Conservation (phyloP, 2,797 vertebrate genomes). For the Danio aesculapii region DNA sequence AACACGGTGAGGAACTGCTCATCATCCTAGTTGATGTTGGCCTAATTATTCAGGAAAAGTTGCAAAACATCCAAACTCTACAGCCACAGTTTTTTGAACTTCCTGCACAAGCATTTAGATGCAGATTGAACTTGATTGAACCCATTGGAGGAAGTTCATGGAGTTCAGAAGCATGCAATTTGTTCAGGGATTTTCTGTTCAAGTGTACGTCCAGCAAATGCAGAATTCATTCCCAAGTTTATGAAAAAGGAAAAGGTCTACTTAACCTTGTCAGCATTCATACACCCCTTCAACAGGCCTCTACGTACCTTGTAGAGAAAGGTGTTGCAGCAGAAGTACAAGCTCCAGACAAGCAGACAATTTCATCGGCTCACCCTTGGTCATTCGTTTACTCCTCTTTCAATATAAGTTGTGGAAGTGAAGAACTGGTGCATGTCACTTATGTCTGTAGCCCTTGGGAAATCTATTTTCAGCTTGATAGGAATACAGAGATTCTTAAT, state of each 20-base stretch:
- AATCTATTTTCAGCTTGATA: constrained; percentile 89
- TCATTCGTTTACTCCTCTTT: constrained; percentile 89
- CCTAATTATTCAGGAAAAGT: constrained; percentile 71
- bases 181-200: constrained; percentile 77
- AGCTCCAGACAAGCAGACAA: constrained; percentile 58
- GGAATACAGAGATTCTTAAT: constrained; percentile 79
- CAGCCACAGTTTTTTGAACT: constrained; percentile 78
- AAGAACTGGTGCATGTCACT: constrained; percentile 84
- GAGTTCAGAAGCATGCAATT: constrained; percentile 66
- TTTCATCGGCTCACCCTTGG: constrained; percentile 69
- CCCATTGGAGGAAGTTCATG: constrained; percentile 68
- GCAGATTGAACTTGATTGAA: constrained; percentile 78
- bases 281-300: constrained; percentile 66
- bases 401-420: constrained; percentile 79
- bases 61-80: constrained; percentile 79
- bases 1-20: constrained; percentile 52
- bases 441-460: constrained; percentile 83
- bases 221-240: constrained; percentile 74
- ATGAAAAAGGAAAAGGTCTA: constrained; percentile 71
- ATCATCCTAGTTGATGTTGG: constrained; percentile 89
- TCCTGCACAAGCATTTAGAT: constrained; percentile 87
- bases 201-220: constrained; percentile 74
- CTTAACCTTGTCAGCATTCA: constrained; percentile 84
- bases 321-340: constrained; percentile 63
- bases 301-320: constrained; percentile 69